phyloP scores from a whole-genome alignment of 2,888 invertebrate genomes.

The Girardia tigrina region DNA sequence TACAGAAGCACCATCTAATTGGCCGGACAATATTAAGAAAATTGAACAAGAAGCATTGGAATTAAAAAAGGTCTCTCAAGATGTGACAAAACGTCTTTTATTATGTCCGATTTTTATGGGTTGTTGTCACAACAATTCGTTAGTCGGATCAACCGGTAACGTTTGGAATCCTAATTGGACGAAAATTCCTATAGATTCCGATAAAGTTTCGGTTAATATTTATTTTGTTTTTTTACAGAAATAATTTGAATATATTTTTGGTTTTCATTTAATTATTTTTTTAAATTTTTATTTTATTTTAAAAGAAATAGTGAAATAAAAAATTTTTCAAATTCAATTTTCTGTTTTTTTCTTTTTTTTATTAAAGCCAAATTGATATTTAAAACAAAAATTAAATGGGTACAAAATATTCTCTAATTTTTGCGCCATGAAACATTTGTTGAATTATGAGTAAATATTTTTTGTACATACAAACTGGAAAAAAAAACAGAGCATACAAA shows the following conservation, averaged over 20 bases:
- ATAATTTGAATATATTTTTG: background rate
- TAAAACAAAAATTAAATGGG: background rate
- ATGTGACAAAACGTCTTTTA: conserved; percentile 3
- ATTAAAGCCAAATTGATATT: too few species aligned
- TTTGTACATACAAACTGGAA: background rate
- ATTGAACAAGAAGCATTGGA: conserved; percentile 17
- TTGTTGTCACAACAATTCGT: background rate
- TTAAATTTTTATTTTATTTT: background rate
- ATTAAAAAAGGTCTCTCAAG: conserved; percentile 1
- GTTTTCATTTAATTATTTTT: background rate
- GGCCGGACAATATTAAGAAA: conserved; percentile 16
- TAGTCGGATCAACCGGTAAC: background rate
- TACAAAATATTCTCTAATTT: background rate
- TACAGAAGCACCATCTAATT: conserved; percentile 2
- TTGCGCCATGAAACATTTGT: background rate
- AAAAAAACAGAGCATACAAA: background rate
- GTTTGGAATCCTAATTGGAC: conserved; percentile 15
- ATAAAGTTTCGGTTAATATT: background rate
- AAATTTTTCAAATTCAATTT: background rate
- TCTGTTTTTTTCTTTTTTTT: too few species aligned
- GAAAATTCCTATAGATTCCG: background rate
- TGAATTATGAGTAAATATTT: background rate
- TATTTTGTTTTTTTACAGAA: background rate
- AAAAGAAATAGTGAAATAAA: background rate
- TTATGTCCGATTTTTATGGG: conserved; percentile 15